Evolutionary conservation across 2,113 vertebrate genomes (phyloP).

Genomic region (Myanophis thanlyinensis): DNA sequence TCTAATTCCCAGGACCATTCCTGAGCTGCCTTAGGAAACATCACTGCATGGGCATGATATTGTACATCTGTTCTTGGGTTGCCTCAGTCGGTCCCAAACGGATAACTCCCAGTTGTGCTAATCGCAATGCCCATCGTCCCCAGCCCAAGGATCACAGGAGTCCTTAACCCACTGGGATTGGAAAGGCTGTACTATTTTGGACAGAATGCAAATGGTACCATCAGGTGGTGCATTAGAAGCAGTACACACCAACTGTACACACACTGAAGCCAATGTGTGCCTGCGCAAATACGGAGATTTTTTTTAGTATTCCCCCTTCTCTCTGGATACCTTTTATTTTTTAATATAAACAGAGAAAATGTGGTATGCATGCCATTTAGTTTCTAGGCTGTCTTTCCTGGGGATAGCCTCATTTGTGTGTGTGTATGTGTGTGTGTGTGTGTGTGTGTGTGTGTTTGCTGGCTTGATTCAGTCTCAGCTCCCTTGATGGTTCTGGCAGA

Average conservation of each 20-base stretch:
- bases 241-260: not conserved
- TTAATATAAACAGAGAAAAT: not conserved
- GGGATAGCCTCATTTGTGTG: not conserved
- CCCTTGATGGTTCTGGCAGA: not conserved
- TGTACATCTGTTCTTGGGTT: not conserved
- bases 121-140: not conserved
- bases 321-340: not conserved
- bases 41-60: not conserved
- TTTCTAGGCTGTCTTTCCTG: not conserved
- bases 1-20: not conserved
- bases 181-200: not conserved
- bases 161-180: not conserved
- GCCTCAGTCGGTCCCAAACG: not conserved
- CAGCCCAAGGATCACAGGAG: not conserved
- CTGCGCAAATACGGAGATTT: not conserved
- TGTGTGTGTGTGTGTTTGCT: not conserved
- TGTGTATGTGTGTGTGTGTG: not conserved
- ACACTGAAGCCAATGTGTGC: not conserved
- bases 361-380: not conserved
- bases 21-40: not conserved
- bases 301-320: not conserved
- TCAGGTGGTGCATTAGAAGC: not conserved
- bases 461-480: not conserved
- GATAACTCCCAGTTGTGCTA: not conserved
- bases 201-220: not conserved